These are phyloP conservation scores for Polylopha cassiicola DNA, from an alignment of 2,888 invertebrate genomes.

Conservation along the genomic window DNA sequence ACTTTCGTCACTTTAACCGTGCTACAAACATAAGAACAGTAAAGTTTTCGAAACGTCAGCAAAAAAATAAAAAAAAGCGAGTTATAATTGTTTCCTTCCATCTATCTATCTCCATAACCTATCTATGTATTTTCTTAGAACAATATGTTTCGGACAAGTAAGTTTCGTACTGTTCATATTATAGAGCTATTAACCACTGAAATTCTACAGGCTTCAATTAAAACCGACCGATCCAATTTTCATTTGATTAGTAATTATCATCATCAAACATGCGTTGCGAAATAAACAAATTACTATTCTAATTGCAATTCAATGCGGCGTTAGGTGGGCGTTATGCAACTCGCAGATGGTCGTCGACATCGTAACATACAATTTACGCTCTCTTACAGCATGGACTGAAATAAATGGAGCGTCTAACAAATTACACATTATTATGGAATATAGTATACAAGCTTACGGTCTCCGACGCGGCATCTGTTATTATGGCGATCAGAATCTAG, in stretches of 20 bases:
- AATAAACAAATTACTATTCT: slow-evolving; percentile 17
- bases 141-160: no score
- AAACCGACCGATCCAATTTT: no score
- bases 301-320: slow-evolving; percentile 24
- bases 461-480: slow-evolving; percentile 1
- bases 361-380: slow-evolving; percentile 51
- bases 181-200: no score
- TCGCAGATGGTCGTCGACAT: slow-evolving; percentile 35
- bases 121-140: no score
- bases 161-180: no score
- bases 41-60: no score
- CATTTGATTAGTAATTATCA: slow-evolving; percentile 6
- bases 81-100: no score
- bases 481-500: not conserved
- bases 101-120: no score
- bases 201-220: no score
- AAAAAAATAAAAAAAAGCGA: no score
- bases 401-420: slow-evolving; percentile 46
- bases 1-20: no score
- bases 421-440: slow-evolving; percentile 33
- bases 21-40: no score
- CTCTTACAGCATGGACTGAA: slow-evolving; percentile 37
- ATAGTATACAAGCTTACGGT: slow-evolving; percentile 10
- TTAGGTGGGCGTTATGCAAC: slow-evolving; percentile 42
- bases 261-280: slow-evolving; percentile 3